A percentile compares a stretch with the other conserved stretches of the same genome.
Evolutionary conservation across 1,140 invertebrate genomes (phyloP).

Genomic region (Trichogramma pretiosum): DNA sequence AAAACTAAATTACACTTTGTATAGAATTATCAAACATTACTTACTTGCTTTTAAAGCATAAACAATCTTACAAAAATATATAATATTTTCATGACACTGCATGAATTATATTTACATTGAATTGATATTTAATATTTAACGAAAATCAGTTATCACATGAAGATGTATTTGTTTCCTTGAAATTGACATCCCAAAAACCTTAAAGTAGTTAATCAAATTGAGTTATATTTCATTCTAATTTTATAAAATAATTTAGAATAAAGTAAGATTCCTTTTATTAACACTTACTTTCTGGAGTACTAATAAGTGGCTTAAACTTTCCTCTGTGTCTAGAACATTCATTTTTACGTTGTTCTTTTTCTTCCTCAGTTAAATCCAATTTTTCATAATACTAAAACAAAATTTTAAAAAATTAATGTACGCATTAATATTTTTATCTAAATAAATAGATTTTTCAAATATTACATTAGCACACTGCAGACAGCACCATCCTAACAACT

Average conservation of each 20-base stretch:
- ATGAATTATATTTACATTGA: constrained; percentile 1
- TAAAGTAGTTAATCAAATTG: too few species aligned
- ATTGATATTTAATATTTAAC: background rate
- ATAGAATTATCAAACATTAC: too few species aligned
- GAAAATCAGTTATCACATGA: too few species aligned
- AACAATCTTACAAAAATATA: background rate
- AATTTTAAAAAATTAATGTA: too few species aligned
- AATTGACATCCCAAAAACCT: too few species aligned
- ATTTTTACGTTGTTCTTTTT: constrained; percentile 36
- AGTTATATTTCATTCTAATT: too few species aligned
- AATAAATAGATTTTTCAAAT: constrained; percentile 1
- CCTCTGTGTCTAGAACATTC: constrained; percentile 44
- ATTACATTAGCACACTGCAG: constrained; percentile 38
- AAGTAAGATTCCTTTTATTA: too few species aligned
- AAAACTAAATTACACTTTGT: too few species aligned
- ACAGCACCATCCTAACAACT: constrained; percentile 38
- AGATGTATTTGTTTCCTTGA: too few species aligned
- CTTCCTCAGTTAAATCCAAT: constrained; percentile 30
- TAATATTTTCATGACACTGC: background rate
- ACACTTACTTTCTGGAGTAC: too few species aligned
- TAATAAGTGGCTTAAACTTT: constrained; percentile 31
- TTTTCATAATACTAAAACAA: constrained; percentile 40
- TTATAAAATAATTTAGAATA: too few species aligned
- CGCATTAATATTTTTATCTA: constrained; percentile 5
- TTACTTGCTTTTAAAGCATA: too few species aligned